A percentile compares a stretch with the other conserved stretches of the same genome.
Evolutionary conservation across 1,140 invertebrate species (phyloP).

Genomic region (Hormaphis cornu): DNA sequence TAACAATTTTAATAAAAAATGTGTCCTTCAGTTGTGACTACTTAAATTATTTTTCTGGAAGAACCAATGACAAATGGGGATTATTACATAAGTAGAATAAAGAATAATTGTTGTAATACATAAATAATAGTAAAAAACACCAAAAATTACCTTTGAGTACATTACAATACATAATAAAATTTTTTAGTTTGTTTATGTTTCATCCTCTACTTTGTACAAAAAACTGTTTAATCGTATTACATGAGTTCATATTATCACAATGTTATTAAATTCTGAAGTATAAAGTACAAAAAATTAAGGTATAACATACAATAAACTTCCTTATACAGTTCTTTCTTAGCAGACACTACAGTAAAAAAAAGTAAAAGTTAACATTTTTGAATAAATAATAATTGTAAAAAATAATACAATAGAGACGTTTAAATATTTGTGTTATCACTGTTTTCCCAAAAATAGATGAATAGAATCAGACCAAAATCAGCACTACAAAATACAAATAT

Average conservation of each 20-base stretch:
- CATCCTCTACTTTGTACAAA: slow-evolving; percentile 8
- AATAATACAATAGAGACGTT: not conserved
- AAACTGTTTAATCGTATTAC: slow-evolving; percentile 3
- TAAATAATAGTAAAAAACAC: not conserved
- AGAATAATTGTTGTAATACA: not conserved
- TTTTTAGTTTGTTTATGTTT: slow-evolving; percentile 1
- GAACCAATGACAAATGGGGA: not conserved
- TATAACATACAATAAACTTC: slow-evolving; percentile 7
- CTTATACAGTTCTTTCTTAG: slow-evolving; percentile 9
- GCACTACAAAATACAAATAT: not conserved
- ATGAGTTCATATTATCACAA: slow-evolving; percentile 24
- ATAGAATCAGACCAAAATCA: not conserved
- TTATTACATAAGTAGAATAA: not conserved
- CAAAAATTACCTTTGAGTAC: not conserved
- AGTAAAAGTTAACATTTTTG: not conserved
- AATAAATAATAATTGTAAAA: slow-evolving; percentile 19
- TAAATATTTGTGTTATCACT: not conserved
- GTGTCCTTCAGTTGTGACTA: not conserved
- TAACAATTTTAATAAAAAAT: not conserved
- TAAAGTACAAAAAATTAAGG: slow-evolving; percentile 14
- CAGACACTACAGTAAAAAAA: slow-evolving; percentile 13
- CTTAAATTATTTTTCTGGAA: not conserved
- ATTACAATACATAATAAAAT: slow-evolving; percentile 5
- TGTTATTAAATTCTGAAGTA: slow-evolving; percentile 16
- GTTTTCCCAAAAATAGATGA: not conserved